These are phyloP conservation scores for Cataglyphis rosenhaueri DNA, from an alignment of 2,888 invertebrate genomes.

Conservation along the genomic window DNA sequence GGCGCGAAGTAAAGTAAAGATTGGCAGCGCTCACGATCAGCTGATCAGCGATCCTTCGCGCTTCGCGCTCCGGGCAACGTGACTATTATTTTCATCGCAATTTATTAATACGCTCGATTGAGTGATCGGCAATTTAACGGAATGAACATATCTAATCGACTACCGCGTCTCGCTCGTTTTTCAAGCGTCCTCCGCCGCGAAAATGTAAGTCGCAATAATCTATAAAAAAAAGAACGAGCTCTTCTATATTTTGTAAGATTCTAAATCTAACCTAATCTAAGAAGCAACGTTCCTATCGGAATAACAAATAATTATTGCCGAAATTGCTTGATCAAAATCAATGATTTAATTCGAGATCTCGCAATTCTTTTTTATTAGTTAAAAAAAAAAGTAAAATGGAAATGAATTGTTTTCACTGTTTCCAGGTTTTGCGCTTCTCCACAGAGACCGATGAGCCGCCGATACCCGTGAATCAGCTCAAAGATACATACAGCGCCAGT, in stretches of 20 bases:
- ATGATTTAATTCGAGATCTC: not conserved
- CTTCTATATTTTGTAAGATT: not conserved
- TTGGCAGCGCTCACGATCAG: too few relatives aligned
- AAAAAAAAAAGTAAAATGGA: not conserved
- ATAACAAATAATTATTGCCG: not conserved
- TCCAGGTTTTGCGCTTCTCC: slow-evolving; percentile 20
- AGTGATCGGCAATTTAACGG: slow-evolving; percentile 1
- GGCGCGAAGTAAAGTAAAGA: not conserved
- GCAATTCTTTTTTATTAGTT: not conserved
- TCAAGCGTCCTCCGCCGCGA: slow-evolving; percentile 13
- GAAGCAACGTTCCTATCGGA: not conserved
- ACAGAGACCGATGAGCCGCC: slow-evolving; percentile 84
- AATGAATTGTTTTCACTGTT: not conserved
- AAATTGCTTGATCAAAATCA: not conserved
- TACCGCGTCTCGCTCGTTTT: slow-evolving; percentile 17
- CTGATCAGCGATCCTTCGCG: too few relatives aligned
- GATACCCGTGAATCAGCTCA: slow-evolving; percentile 90
- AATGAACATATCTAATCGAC: slow-evolving; percentile 42
- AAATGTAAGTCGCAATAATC: slow-evolving; percentile 51
- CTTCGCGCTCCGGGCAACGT: not conserved
- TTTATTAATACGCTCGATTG: not conserved
- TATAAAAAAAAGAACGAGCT: not conserved
- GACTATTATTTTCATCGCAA: not conserved
- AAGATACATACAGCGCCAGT: slow-evolving; percentile 88
- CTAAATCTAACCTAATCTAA: not conserved